phyloP scores from a whole-genome alignment of 2,888 invertebrate genomes.

The Drosophila dives region DNA sequence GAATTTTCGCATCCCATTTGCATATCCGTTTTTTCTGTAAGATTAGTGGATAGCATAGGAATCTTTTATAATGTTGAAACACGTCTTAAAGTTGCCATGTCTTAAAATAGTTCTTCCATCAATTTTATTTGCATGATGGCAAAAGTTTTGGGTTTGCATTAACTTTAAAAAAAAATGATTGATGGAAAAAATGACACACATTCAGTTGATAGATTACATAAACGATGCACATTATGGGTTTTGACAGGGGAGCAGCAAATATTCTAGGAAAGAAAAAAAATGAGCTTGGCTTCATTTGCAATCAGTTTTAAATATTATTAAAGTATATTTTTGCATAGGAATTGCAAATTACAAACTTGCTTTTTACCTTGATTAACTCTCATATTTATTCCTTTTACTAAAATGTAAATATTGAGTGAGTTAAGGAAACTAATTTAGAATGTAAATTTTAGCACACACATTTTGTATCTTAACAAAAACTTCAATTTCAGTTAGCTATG shows the following conservation, averaged over 20 bases:
- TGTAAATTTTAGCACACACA: neutral
- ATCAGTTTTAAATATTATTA: neutral
- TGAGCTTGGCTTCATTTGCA: too few relatives aligned
- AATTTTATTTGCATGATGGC: conserved; percentile 16
- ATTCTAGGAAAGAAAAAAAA: neutral
- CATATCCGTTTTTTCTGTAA: neutral
- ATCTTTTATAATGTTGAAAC: neutral
- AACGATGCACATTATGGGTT: neutral
- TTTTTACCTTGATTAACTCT: neutral
- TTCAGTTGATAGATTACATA: conserved; percentile 25
- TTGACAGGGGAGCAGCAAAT: too few relatives aligned
- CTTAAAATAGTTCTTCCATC: neutral
- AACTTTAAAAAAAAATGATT: conserved; percentile 19
- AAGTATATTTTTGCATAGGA: neutral
- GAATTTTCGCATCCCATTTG: neutral
- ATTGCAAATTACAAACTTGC: neutral
- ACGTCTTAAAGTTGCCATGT: neutral
- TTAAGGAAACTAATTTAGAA: conserved; percentile 8
- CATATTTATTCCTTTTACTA: neutral
- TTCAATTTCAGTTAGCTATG: neutral
- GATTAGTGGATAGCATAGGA: neutral
- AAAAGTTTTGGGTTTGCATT: conserved; percentile 15
- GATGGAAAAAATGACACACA: conserved; percentile 20
- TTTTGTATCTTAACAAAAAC: neutral
- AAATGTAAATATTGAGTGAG: conserved; percentile 1